Conservation (phyloP, 35 echinoderm and acorn worm genomes). For the Amphiura filiformis region DNA sequence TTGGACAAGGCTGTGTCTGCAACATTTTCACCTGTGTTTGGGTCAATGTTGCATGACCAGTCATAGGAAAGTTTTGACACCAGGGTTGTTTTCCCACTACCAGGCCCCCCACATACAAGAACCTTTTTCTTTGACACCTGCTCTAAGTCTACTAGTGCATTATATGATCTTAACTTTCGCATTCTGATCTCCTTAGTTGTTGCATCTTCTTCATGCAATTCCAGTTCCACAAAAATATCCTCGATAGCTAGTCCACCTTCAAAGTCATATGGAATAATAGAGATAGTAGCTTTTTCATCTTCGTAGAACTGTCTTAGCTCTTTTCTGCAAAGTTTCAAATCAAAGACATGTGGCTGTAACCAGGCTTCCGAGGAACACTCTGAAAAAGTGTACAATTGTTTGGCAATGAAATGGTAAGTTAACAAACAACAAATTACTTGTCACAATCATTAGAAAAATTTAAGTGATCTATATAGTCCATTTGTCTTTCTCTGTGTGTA, state of each 20-base stretch:
- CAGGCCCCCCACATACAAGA: not conserved
- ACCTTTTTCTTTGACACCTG: not conserved
- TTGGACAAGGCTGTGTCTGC: not conserved
- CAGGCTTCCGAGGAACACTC: not conserved
- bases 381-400: too few species aligned
- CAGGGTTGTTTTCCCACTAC: conserved; percentile 6
- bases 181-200: not conserved
- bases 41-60: not conserved
- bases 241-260: not conserved
- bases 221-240: not conserved
- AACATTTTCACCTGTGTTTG: not conserved
- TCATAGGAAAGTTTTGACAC: conserved; percentile 5
- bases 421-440: too few species aligned
- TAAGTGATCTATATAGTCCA: too few species aligned
- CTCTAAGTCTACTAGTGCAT: not conserved
- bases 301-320: not conserved
- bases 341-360: not conserved
- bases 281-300: not conserved
- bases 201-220: not conserved
- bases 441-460: too few species aligned
- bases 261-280: not conserved
- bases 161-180: not conserved
- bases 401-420: too few species aligned
- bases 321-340: not conserved
- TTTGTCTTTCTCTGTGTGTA: too few species aligned